These are phyloP conservation scores for Caenorhabditis japonica DNA, from an alignment of 2,888 invertebrate genomes.

Conservation along the genomic window DNA sequence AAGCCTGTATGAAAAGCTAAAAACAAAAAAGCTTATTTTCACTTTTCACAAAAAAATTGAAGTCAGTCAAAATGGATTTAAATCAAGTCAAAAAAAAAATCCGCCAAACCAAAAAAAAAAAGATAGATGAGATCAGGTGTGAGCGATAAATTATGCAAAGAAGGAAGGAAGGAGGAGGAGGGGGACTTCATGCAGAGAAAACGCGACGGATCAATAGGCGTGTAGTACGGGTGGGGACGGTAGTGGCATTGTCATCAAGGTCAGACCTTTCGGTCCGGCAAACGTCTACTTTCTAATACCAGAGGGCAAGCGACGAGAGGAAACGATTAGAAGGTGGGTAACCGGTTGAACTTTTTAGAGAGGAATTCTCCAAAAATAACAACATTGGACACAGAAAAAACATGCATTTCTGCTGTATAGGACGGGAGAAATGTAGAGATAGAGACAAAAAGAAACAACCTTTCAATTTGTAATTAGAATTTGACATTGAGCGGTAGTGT, in stretches of 20 bases:
- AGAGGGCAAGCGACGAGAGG: conserved; percentile 24
- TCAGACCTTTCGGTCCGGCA: conserved; percentile 24
- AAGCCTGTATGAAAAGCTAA: too few species aligned
- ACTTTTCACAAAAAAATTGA: too few species aligned
- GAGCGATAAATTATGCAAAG: conserved; percentile 51
- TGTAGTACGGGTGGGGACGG: conserved; percentile 16
- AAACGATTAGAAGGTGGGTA: conserved; percentile 6
- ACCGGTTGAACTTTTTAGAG: neutral
- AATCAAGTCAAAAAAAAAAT: conserved; percentile 22
- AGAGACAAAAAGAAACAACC: conserved; percentile 11
- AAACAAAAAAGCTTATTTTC: too few species aligned
- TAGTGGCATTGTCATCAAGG: conserved; percentile 37
- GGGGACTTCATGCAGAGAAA: conserved; percentile 21
- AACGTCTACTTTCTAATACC: conserved; percentile 52
- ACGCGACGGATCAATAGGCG: conserved; percentile 48
- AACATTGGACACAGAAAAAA: too few species aligned
- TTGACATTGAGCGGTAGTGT: conserved; percentile 33
- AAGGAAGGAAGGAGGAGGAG: conserved; percentile 12
- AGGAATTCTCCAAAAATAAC: too few species aligned
- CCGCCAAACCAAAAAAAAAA: conserved; percentile 19
- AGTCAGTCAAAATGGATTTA: too few species aligned
- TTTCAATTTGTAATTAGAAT: neutral
- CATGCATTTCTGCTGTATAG: too few species aligned
- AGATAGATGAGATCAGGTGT: conserved; percentile 43
- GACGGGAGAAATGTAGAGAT: conserved; percentile 37